These are phyloP conservation scores for Trichechus manatus DNA, from an alignment of 2,113 vertebrate species.

Conservation along the genomic window DNA sequence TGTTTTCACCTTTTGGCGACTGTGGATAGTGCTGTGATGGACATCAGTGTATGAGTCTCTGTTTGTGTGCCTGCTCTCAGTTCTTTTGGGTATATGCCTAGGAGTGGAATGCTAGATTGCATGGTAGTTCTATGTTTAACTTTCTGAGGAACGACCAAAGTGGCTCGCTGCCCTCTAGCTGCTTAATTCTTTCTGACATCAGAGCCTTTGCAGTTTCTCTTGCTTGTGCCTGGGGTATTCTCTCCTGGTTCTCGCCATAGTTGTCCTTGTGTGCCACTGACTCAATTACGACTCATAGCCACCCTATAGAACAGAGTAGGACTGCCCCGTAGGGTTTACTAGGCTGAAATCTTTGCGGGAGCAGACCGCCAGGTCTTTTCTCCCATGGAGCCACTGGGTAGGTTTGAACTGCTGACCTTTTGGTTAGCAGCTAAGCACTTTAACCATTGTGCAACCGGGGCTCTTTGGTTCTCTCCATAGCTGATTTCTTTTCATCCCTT, in stretches of 20 bases:
- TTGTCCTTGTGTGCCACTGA: not conserved
- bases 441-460: not conserved
- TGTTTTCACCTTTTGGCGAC: too few relatives aligned
- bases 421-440: not conserved
- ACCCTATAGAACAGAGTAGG: not conserved
- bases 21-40: too few relatives aligned
- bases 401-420: not conserved
- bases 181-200: accelerated
- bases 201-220: not conserved
- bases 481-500: not conserved
- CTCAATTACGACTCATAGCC: not conserved
- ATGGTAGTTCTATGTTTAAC: too few relatives aligned
- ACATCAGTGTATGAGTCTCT: too few relatives aligned
- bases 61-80: too few relatives aligned
- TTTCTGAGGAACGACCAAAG: too few relatives aligned
- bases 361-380: too few relatives aligned
- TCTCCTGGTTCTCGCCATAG: too few relatives aligned
- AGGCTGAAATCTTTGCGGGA: too few relatives aligned
- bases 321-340: not conserved
- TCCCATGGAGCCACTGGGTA: not conserved
- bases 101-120: too few relatives aligned
- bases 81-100: too few relatives aligned
- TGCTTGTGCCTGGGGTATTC: not conserved
- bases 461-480: not conserved
- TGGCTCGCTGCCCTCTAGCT: not conserved